Percentiles rank a stretch among this genome's conserved stretches.
These are phyloP conservation scores for Dolichopus griseipennis DNA, from an alignment of 2,888 invertebrate genomes.

Conservation along the genomic window DNA sequence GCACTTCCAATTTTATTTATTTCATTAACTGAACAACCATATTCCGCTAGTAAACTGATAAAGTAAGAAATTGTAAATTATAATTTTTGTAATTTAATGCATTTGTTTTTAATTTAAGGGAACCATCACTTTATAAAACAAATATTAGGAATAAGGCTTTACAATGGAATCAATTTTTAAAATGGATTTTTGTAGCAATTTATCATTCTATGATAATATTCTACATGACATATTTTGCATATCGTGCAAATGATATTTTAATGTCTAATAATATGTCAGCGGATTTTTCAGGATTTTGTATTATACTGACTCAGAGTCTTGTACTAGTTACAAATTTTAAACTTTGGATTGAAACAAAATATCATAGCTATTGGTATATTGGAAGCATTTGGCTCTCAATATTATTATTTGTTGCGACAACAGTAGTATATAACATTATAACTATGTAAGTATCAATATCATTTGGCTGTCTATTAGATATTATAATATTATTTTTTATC, in stretches of 20 bases:
- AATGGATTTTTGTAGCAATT: conserved; percentile 52
- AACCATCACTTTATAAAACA: conserved; percentile 59
- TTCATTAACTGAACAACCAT: conserved; percentile 66
- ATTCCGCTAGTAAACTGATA: conserved; percentile 47
- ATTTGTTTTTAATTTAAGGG: conserved; percentile 39
- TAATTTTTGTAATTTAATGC: background rate
- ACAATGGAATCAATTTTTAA: conserved; percentile 52
- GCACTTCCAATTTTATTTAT: conserved; percentile 64
- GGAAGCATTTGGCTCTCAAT: conserved; percentile 49
- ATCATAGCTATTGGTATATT: conserved; percentile 50
- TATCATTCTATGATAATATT: conserved; percentile 61
- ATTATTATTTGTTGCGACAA: conserved; percentile 48
- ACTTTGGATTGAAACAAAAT: conserved; percentile 54
- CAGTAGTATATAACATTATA: conserved; percentile 50
- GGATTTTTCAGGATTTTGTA: conserved; percentile 53
- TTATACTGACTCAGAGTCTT: conserved; percentile 49
- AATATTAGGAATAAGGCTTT: conserved; percentile 56
- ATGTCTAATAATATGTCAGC: conserved; percentile 46
- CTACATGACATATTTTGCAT: conserved; percentile 45
- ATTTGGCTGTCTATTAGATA: too few species aligned
- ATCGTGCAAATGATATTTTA: conserved; percentile 45
- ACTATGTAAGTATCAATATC: conserved; percentile 48
- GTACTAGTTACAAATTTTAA: conserved; percentile 53
- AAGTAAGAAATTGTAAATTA: conserved; percentile 38
- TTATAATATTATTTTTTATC: too few species aligned